phyloP scores from a whole-genome alignment of 1,140 invertebrate species.

The Camponotus vicinus region DNA sequence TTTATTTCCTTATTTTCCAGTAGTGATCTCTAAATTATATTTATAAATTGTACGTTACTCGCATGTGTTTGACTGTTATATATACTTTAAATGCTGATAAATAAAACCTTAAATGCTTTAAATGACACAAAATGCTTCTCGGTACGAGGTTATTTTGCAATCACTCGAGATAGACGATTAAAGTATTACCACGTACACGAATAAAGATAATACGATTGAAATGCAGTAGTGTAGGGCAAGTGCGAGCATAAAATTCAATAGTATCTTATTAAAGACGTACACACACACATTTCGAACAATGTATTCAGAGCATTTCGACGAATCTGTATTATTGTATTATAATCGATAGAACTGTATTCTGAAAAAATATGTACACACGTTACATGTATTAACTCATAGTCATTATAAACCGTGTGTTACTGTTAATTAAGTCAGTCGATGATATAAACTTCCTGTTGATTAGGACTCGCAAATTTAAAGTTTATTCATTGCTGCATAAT shows the following conservation, averaged over 20 bases:
- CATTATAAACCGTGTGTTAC: neutral
- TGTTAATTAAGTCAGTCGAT: neutral
- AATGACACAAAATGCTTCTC: neutral
- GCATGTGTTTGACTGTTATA: too few species aligned
- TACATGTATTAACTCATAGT: too few species aligned
- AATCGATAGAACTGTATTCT: neutral
- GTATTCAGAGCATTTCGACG: too few species aligned
- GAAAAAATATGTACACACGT: neutral
- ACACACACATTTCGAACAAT: too few species aligned
- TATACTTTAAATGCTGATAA: neutral
- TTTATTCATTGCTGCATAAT: too few species aligned
- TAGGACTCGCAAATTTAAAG: neutral
- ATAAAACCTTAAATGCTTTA: too few species aligned
- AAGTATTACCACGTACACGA: neutral
- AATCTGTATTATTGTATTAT: too few species aligned
- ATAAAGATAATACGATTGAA: slow-evolving; percentile 19
- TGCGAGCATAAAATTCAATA: neutral
- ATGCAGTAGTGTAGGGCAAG: neutral
- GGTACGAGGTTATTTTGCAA: slow-evolving; percentile 11
- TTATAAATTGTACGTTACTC: neutral
- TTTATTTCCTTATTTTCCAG: too few species aligned
- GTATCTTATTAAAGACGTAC: neutral
- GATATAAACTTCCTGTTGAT: neutral
- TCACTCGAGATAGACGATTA: slow-evolving; percentile 27
- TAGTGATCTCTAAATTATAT: neutral